Conservation (phyloP, 2,888 invertebrate genomes). For the Ariolimax columbianus region DNA sequence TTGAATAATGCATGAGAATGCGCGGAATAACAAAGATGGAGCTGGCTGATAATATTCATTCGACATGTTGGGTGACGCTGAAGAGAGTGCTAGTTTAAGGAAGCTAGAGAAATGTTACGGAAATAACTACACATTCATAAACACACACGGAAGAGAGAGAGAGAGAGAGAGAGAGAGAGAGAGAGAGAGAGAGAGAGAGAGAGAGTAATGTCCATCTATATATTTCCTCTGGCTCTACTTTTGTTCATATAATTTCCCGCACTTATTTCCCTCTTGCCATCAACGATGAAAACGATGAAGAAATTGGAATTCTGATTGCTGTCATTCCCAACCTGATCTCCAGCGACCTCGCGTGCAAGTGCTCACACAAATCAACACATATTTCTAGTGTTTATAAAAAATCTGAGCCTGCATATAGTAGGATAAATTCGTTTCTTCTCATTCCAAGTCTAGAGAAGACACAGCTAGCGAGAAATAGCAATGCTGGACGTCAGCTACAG, state of each 20-base stretch:
- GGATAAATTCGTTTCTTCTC: no score
- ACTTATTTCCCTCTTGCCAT: not conserved
- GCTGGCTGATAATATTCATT: not conserved
- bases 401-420: no score
- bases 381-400: no score
- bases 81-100: not conserved
- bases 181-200: constrained; percentile 26
- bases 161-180: not conserved
- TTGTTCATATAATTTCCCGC: no score
- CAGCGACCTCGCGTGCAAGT: no score
- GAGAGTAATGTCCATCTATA: not conserved
- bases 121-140: not conserved
- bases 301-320: not conserved
- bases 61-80: no score
- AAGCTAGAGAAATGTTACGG: not conserved
- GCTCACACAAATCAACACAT: no score
- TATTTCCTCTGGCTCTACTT: not conserved
- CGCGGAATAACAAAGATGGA: not conserved
- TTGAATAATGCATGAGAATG: constrained; percentile 29
- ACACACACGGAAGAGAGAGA: not conserved
- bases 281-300: not conserved
- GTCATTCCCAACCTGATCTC: not conserved
- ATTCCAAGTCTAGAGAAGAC: no score
- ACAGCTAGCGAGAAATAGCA: no score
- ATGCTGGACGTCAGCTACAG: no score